Conservation (phyloP, 2,888 invertebrate species). For the Tholera decimalis region DNA sequence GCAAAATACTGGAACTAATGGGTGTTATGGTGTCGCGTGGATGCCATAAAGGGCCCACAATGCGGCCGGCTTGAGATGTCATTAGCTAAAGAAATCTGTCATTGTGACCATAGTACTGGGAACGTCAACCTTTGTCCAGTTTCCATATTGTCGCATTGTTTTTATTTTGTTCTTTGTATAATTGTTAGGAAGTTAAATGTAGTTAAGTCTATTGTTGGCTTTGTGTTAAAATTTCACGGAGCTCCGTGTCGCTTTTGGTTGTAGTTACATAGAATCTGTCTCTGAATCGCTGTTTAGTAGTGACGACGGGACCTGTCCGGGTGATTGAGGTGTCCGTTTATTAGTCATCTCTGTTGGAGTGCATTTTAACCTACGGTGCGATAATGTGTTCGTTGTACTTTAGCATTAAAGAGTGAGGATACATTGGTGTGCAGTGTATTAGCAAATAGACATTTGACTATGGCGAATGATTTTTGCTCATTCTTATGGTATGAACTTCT, state of each 20-base stretch:
- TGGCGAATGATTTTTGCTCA: not conserved
- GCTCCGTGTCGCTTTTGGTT: conserved; percentile 75
- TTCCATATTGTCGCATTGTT: conserved; percentile 82
- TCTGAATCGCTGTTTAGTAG: conserved; percentile 83
- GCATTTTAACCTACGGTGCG: conserved; percentile 64
- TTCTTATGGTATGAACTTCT: too few relatives aligned
- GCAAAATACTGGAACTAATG: conserved; percentile 90
- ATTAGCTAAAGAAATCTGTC: conserved; percentile 82
- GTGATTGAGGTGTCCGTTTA: conserved; percentile 83
- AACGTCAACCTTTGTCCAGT: conserved; percentile 76
- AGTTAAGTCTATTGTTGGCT: conserved; percentile 84
- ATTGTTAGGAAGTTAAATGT: conserved; percentile 91
- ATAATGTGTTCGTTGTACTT: conserved; percentile 56
- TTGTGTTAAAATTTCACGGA: conserved; percentile 85
- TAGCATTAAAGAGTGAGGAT: conserved; percentile 12
- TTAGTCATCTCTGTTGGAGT: conserved; percentile 75
- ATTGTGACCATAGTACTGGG: conserved; percentile 80
- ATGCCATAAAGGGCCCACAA: conserved; percentile 88
- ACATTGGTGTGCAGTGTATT: conserved; percentile 17
- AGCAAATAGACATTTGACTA: not conserved
- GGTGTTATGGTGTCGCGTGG: conserved; percentile 90
- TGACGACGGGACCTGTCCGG: conserved; percentile 82
- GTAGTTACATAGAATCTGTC: conserved; percentile 82
- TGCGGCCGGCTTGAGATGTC: conserved; percentile 83
- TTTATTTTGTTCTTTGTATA: conserved; percentile 84